These are phyloP conservation scores for Aplysina aerophoba DNA, from an alignment of 37 sponge, comb jelly and placozoan genomes.

Conservation along the genomic window DNA sequence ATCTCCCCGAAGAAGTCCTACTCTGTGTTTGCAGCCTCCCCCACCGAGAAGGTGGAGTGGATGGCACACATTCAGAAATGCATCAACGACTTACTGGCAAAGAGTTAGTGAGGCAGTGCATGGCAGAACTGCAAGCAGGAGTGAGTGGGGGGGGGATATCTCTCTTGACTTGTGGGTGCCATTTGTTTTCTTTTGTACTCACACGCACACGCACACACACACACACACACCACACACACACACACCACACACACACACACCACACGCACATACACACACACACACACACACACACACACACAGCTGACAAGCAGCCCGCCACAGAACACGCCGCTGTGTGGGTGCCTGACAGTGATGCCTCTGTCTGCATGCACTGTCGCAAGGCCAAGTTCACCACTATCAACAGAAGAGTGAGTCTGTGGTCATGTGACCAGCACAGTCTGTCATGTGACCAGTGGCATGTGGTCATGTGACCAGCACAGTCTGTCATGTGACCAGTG, in stretches of 20 bases:
- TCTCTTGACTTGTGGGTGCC: background rate
- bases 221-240: too few relatives aligned
- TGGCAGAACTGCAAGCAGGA: too few relatives aligned
- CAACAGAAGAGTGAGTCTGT: constrained; percentile 75
- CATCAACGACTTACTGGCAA: constrained; percentile 68
- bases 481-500: too few relatives aligned
- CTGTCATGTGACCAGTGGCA: too few relatives aligned
- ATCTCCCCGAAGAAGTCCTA: constrained; percentile 89
- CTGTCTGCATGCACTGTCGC: constrained; percentile 89
- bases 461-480: too few relatives aligned
- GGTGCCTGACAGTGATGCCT: constrained; percentile 92
- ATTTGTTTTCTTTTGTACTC: too few relatives aligned
- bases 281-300: constrained; percentile 1
- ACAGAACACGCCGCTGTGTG: constrained; percentile 91
- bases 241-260: too few relatives aligned
- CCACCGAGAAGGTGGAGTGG: constrained; percentile 95
- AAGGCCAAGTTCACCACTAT: constrained; percentile 90
- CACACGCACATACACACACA: too few relatives aligned
- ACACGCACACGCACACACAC: background rate
- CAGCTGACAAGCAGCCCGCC: constrained; percentile 68
- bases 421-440: background rate
- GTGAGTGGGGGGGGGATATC: background rate
- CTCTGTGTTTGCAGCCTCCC: constrained; percentile 93
- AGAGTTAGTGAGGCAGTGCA: constrained; percentile 58
- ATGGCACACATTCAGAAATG: constrained; percentile 95